Base-by-base conservation (phyloP, 37 sponge, comb jelly and placozoan genomes). In the Tethya wilhelma region DNA sequence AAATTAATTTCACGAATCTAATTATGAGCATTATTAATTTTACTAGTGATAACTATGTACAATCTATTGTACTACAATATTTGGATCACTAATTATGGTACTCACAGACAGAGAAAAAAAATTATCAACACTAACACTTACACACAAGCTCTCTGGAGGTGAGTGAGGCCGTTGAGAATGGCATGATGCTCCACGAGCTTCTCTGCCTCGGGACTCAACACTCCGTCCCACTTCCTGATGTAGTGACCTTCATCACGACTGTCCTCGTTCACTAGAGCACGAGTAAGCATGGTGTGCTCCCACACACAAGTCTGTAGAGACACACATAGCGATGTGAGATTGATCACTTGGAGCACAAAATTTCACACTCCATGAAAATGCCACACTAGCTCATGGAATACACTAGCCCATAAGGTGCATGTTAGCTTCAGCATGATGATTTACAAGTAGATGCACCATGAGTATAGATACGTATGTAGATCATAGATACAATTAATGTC, bases 171-270 rank as follows among this genome's bases (percentile, higher is more conserved):
- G 72, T 64, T 59, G 58, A 78, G 38, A 3, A 69, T 1, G n/a
- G 89, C 79, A 62, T 89, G 89, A 22, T 66, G 72, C 20, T 43
- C 41, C 30, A 84, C 57, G 31, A 84, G 73, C 41, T 62, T 62
- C 59, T 67, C 44, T 0, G 65, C 77, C 28, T 37, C 26, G 4
- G 40, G 41, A 29, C 29, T 22, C 25, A 84, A 12, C 65, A 59
- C 53, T 36, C 63, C 84, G 59, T 71, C 45, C 85, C 77, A 84
- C 31, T 65, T 0, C 44, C 66, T 39, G 34, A 33, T 22, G 68
- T 84, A 75, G 40, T 56, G 40, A 39, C 56, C 67, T 25, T 32
- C 69, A 26, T 68, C 25, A 20, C 57, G 37, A 33, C 75, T 65
- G 58, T 29, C 65, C 1, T 1, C 22, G 84, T 69, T 39, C 41